Percentiles rank a stretch among this genome's conserved stretches.
Evolutionary conservation across 92 coral and sea anemone genomes (phyloP).

Genomic region (Porites lobata): DNA sequence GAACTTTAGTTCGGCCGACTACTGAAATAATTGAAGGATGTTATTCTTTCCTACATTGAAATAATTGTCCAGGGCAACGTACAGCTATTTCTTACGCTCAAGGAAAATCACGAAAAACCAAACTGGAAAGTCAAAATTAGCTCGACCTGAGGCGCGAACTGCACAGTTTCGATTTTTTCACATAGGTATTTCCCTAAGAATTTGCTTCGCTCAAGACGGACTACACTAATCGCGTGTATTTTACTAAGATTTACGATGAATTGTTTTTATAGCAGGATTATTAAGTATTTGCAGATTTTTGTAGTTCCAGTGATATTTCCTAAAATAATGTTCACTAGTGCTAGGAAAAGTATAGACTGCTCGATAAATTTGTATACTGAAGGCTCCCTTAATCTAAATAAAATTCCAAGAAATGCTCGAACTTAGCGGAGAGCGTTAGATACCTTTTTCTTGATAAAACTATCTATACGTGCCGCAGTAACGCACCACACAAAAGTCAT

Average conservation of each 20-base stretch:
- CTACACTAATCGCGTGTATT: neutral
- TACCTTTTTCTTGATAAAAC: neutral
- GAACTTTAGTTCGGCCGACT: too few relatives aligned
- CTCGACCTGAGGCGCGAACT: neutral
- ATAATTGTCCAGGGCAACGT: neutral
- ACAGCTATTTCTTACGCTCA: neutral
- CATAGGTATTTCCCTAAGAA: conserved; percentile 7
- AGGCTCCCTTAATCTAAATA: neutral
- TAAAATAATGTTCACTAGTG: neutral
- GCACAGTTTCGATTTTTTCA: neutral
- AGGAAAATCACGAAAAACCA: neutral
- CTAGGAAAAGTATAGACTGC: neutral
- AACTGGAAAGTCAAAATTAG: neutral
- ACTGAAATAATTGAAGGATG: too few relatives aligned
- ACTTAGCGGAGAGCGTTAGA: neutral
- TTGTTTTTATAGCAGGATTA: conserved; percentile 22
- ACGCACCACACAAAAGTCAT: neutral
- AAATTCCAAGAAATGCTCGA: neutral
- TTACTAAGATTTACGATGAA: neutral
- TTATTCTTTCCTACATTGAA: too few relatives aligned
- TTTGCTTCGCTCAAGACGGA: neutral
- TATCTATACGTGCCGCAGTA: neutral
- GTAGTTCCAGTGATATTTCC: conserved; percentile 38
- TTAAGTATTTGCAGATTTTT: conserved; percentile 13
- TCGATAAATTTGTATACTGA: neutral